A percentile compares a stretch with the other conserved stretches of the same genome.
Evolutionary conservation across 1,140 invertebrate genomes (phyloP).

Genomic region (Cotesia chilonis): DNA sequence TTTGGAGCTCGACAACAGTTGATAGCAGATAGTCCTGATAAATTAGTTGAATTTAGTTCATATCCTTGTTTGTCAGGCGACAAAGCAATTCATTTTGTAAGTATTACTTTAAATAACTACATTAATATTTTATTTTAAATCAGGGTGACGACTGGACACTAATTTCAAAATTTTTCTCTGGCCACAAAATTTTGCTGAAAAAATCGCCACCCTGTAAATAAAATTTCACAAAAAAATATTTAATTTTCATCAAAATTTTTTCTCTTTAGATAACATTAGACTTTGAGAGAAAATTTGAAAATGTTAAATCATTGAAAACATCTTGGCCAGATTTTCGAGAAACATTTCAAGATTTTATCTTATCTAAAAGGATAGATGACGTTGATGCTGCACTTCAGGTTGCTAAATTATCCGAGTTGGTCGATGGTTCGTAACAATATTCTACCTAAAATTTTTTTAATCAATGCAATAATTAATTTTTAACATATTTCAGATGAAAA

Average conservation of each 20-base stretch:
- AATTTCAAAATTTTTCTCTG: too few species aligned
- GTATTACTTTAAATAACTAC: constrained; percentile 1
- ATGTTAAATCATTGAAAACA: not conserved
- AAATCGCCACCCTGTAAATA: too few species aligned
- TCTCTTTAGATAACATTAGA: not conserved
- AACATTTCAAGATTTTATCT: constrained; percentile 16
- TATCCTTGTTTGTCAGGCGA: not conserved
- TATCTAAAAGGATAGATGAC: constrained; percentile 18
- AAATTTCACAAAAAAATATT: too few species aligned
- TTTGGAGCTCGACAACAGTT: not conserved
- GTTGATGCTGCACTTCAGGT: not conserved
- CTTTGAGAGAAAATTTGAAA: constrained; percentile 4
- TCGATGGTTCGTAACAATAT: constrained; percentile 10
- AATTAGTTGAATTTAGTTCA: too few species aligned
- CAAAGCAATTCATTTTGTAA: constrained; percentile 12
- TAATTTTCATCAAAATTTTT: too few species aligned
- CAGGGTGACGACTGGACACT: too few species aligned
- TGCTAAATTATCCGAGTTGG: not conserved
- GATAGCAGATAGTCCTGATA: not conserved
- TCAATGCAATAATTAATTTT: not conserved
- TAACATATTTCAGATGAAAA: too few species aligned
- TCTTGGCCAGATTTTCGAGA: not conserved
- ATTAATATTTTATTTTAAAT: not conserved
- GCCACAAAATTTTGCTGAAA: too few species aligned
- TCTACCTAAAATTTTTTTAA: not conserved